Base-by-base conservation (phyloP, 1,140 invertebrate species). In the Hycleus phaleratus region DNA sequence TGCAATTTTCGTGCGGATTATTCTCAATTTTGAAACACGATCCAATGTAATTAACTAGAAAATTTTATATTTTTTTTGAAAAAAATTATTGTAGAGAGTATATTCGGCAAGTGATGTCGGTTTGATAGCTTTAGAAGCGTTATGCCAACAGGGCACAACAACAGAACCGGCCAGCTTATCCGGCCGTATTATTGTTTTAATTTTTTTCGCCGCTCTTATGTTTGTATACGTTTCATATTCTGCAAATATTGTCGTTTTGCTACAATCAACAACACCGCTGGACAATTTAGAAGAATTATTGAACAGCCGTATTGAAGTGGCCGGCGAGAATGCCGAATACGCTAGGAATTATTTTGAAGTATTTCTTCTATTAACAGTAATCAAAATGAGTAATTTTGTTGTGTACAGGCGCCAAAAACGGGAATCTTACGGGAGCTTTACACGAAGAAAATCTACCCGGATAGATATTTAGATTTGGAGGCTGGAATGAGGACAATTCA, bases 221-320 rank as follows among this genome's bases (percentile, higher is more conserved):
- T 70, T 71, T 47, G 45, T 71, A 10, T 70, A 66, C 50, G 66
- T 69, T n/a, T 64, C 68, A 4, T 71, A 70, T 56, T 68, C 68
- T 9, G 70, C 67, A 9, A 64, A 66, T 49, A 69, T 71, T 44
- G 55, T 71, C 18, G 67, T 68, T 25, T 58, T 71, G 10, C 53
- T 71, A 11, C 66, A 66, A 55, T 65, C 68, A 6, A 66, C 60
- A 0, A 55, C 58, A 7, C 51, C 59, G 25, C 60, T 71, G n/a
- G 46, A 57, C 10, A 61, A 48, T 26, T 40, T 62, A 5, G 44
- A 58, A 11, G 58, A 67, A 11, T 51, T 71, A 6, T 38, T 68
- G 6, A 50, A 70, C 3, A 68, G 64, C 54, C 59, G 59, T 25
- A 58, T 69, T 42, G 57, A 59, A 44, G 55, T 61, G 38, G 66